Conservation (phyloP, 2,888 invertebrate genomes). For the Nasonovia ribisnigri region DNA sequence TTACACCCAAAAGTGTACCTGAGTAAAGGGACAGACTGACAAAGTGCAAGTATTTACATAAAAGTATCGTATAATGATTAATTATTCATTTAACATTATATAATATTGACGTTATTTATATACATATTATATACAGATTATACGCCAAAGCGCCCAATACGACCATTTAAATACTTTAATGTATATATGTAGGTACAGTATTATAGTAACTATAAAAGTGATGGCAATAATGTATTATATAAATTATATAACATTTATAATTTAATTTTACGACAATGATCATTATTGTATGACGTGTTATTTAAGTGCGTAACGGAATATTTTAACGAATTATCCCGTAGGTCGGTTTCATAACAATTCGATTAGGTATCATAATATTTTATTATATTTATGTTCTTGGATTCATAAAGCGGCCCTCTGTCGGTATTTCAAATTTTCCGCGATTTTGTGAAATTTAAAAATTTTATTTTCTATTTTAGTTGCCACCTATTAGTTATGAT, state of each 20-base stretch:
- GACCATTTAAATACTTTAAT: background rate
- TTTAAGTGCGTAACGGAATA: background rate
- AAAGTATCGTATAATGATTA: background rate
- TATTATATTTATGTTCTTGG: background rate
- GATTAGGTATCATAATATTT: background rate
- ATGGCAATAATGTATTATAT: background rate
- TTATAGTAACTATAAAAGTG: background rate
- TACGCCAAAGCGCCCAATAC: no score
- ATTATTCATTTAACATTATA: background rate
- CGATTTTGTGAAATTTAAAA: no score
- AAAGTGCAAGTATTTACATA: background rate
- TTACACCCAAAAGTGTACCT: background rate
- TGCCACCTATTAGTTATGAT: no score
- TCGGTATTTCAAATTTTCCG: no score
- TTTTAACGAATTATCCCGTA: background rate
- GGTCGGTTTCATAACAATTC: background rate
- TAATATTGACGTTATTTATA: background rate
- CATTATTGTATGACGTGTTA: background rate
- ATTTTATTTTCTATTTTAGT: no score
- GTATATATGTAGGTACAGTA: background rate
- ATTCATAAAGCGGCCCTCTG: background rate
- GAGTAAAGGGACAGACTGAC: background rate
- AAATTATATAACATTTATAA: background rate
- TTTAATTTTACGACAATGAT: background rate
- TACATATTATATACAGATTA: background rate